phyloP scores from a whole-genome alignment of 2,888 invertebrate genomes.

The Pecten maximus region DNA sequence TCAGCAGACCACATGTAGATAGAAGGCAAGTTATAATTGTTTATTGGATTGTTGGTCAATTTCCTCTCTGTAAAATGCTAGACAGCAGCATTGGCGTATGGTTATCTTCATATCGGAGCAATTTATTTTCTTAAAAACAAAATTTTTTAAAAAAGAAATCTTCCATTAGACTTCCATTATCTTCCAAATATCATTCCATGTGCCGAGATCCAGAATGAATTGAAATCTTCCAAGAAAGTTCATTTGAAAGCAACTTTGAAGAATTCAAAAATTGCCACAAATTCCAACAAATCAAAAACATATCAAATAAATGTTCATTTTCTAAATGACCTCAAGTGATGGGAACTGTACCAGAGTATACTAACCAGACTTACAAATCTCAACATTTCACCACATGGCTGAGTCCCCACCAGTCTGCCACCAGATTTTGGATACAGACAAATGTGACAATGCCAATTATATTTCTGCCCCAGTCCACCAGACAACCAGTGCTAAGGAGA shows the following conservation, averaged over 20 bases:
- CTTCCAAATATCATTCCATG: too few species aligned
- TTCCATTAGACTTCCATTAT: too few species aligned
- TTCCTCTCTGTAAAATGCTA: background rate
- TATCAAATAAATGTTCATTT: background rate
- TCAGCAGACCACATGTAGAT: background rate
- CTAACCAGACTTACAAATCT: background rate
- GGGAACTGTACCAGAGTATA: background rate
- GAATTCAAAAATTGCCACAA: background rate
- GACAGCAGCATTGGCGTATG: background rate
- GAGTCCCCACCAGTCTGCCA: background rate
- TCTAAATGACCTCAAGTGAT: background rate
- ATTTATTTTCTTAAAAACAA: background rate
- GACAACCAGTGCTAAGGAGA: background rate
- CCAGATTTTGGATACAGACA: background rate
- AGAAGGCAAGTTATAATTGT: background rate
- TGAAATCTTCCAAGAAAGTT: background rate
- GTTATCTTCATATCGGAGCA: background rate
- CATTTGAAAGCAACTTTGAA: background rate
- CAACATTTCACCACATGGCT: background rate
- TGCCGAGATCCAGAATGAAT: background rate
- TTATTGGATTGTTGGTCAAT: conserved; percentile 22
- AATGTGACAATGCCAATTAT: conserved; percentile 31
- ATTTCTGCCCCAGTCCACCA: conserved; percentile 20
- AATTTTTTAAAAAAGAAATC: too few species aligned
- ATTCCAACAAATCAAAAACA: background rate